Percentiles rank a stretch among this genome's conserved stretches.
These are phyloP conservation scores for Caretta caretta DNA, from an alignment of 2,113 vertebrate genomes.

Conservation along the genomic window DNA sequence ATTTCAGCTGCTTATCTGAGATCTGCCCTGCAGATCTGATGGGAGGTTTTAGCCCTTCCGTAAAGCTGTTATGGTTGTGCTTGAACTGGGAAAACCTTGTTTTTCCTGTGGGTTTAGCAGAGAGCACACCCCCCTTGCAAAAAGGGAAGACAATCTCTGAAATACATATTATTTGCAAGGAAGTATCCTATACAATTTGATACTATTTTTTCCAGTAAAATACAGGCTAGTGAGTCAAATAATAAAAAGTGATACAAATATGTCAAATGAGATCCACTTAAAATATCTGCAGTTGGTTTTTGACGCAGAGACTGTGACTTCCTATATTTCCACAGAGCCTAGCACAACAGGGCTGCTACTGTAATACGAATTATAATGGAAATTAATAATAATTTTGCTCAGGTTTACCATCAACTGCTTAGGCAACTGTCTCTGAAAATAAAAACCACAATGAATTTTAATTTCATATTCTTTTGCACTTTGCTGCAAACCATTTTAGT, in stretches of 20 bases:
- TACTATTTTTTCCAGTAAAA: background rate
- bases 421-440: background rate
- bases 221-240: background rate
- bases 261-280: background rate
- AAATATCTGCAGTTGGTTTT: background rate
- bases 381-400: background rate
- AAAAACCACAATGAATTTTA: constrained; percentile 23
- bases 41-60: constrained; percentile 67
- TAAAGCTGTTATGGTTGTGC: constrained; percentile 51
- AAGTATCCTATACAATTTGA: background rate
- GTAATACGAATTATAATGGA: background rate
- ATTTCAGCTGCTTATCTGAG: constrained; percentile 69
- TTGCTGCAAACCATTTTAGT: constrained; percentile 17
- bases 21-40: constrained; percentile 53
- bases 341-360: background rate
- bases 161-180: constrained; percentile 34
- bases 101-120: constrained; percentile 43
- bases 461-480: constrained; percentile 16
- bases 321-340: background rate
- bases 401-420: background rate
- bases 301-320: background rate
- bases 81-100: constrained; percentile 66
- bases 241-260: background rate
- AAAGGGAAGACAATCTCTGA: constrained; percentile 17
- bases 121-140: constrained; percentile 13